Evolutionary conservation across 64 coral and sea anemone species (phyloP).

Genomic region (Actinia equina): DNA sequence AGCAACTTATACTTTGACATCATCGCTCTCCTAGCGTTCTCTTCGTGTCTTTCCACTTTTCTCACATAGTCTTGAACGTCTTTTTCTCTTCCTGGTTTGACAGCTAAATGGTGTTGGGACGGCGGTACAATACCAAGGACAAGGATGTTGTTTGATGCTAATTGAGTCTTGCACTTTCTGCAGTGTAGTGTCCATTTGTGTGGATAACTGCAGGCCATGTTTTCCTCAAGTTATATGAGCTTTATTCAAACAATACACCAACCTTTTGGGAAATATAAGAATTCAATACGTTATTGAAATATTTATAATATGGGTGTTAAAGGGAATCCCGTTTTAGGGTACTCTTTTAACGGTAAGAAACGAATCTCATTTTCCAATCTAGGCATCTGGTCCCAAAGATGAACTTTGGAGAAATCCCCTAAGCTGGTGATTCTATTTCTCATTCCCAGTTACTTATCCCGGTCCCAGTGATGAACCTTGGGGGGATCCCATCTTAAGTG

Average conservation of each 20-base stretch:
- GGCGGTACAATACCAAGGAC: conserved; percentile 67
- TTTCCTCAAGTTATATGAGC: neutral
- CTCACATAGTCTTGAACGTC: conserved; percentile 35
- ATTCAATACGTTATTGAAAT: too few relatives aligned
- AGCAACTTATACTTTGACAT: conserved; percentile 63
- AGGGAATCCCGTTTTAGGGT: too few relatives aligned
- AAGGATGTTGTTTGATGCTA: conserved; percentile 56
- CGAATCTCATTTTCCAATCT: too few relatives aligned
- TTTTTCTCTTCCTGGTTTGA: conserved; percentile 34
- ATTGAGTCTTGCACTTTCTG: conserved; percentile 23
- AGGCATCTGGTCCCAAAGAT: too few relatives aligned
- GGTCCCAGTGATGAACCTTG: too few relatives aligned
- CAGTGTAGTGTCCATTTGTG: conserved; percentile 4
- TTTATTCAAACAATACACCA: neutral
- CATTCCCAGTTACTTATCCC: too few relatives aligned
- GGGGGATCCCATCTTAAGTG: too few relatives aligned
- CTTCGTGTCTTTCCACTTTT: conserved; percentile 49
- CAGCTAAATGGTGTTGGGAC: conserved; percentile 55
- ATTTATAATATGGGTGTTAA: neutral
- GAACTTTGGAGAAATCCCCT: too few relatives aligned
- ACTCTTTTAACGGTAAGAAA: too few relatives aligned
- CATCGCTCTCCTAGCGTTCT: conserved; percentile 20
- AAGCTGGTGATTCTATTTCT: too few relatives aligned
- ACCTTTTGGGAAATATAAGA: neutral
- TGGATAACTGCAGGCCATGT: neutral